Percentiles rank a stretch among this genome's conserved stretches.
Conservation (phyloP, 2,113 vertebrate species). For the Carettochelys insculpta region DNA sequence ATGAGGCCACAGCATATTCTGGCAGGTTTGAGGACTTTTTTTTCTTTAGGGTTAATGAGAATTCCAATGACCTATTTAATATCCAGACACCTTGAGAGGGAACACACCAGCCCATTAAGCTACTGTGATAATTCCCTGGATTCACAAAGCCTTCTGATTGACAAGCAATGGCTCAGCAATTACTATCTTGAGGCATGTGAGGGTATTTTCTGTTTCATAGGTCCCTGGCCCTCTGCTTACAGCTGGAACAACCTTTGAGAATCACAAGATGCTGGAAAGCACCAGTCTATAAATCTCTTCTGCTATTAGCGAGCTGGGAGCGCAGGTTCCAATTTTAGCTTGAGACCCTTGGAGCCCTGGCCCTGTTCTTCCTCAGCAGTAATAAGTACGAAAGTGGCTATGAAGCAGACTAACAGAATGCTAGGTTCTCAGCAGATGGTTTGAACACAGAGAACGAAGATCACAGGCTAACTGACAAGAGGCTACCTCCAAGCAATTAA, state of each 20-base stretch:
- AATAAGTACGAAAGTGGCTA: conserved; percentile 70
- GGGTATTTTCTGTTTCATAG: conserved; percentile 50
- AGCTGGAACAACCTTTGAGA: conserved; percentile 45
- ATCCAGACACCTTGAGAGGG: conserved; percentile 66
- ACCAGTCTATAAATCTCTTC: conserved; percentile 64
- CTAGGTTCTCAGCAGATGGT: conserved; percentile 84
- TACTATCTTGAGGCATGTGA: conserved; percentile 41
- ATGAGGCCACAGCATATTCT: accelerated
- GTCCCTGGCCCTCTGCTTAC: conserved; percentile 31
- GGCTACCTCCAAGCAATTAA: conserved; percentile 85
- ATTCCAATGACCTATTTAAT: conserved; percentile 63
- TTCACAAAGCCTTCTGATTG: conserved; percentile 48
- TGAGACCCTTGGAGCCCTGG: conserved; percentile 46
- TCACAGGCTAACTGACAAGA: conserved; percentile 86
- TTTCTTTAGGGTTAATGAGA: conserved; percentile 26
- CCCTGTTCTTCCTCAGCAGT: conserved; percentile 70
- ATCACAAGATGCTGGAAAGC: conserved; percentile 36
- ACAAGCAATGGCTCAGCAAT: conserved; percentile 70
- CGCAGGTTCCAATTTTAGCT: conserved; percentile 53
- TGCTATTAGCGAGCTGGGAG: not conserved
- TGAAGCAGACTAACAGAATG: conserved; percentile 70
- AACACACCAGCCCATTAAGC: conserved; percentile 59
- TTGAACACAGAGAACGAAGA: conserved; percentile 81
- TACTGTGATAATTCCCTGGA: conserved; percentile 64
- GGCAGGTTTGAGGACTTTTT: not conserved